phyloP scores from a whole-genome alignment of 2,113 vertebrate species.

The Callithrix jacchus region DNA sequence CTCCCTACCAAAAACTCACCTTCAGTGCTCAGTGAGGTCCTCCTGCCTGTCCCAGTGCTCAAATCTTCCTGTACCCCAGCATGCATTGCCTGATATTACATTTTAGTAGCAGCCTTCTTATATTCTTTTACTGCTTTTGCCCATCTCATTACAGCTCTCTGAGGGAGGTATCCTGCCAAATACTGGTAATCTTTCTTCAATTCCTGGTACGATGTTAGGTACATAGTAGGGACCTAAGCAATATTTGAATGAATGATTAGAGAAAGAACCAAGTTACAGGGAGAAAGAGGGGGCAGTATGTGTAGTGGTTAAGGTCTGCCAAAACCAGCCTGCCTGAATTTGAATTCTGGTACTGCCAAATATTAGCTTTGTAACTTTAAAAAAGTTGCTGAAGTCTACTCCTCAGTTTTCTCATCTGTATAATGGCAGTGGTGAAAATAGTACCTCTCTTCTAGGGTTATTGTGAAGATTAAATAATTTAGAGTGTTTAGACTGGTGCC shows the following conservation, averaged over 20 bases:
- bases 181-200: background rate
- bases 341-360: background rate
- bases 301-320: background rate
- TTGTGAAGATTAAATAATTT: constrained; percentile 35
- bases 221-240: background rate
- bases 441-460: background rate
- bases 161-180: background rate
- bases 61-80: background rate
- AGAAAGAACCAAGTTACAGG: background rate
- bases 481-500: background rate
- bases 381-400: constrained; percentile 11
- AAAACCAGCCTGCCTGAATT: background rate
- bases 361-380: background rate
- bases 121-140: background rate
- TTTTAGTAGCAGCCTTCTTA: background rate
- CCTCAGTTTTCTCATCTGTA: background rate
- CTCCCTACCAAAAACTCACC: background rate
- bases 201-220: background rate
- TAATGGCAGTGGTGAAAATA: constrained; percentile 13
- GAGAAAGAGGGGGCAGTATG: background rate
- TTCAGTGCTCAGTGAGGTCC: background rate
- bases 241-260: constrained; percentile 2
- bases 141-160: background rate
- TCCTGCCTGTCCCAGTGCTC: background rate
- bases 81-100: background rate